Base-by-base conservation (phyloP, 2,888 invertebrate species). In the Epicampocera succincta region DNA sequence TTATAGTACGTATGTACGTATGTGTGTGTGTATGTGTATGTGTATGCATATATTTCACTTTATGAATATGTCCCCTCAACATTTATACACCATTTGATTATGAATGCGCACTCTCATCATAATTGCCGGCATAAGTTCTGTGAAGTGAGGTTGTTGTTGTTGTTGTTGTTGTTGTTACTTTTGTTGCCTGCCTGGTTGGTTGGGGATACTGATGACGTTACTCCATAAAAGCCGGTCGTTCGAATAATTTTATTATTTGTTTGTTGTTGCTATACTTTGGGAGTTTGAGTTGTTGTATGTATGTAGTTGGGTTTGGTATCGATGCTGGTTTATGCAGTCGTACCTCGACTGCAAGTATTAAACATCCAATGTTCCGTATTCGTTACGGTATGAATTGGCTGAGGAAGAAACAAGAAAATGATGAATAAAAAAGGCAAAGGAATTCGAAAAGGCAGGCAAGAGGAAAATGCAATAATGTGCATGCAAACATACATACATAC, bases 71-170 rank as follows among this genome's bases (percentile, higher is more conserved):
- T 71, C 63, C 76, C 76, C 71, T 66, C 80, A 48, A 72, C 76
- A 66, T 72, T 73, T 77, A 58, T 81, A 77, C 52, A 69, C 73
- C 81, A 60, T 82, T 71, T 78, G 82, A 78, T 82, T 82, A 78
- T 82, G 78, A 82, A 82, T 78, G 82, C 78, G 66, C 78, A 78
- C 72, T 83, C 83, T 75, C 80, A 75, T 83, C 77, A 80, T 80
- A 84, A 82, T 79, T 83, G 84, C 82, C 85, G 84, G 84, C 84
- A 83, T 77, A 80, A 83, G 78, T 79, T 84, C 84, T 85, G 65
- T 84, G 84, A 85, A 65, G 74, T 74, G n/a, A 33, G 77, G 76
- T 80, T 76, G 48, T 80, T 74, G 33, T 52, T 73, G 33, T 48
- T 65, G 33, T 33, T 65, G 61, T 60, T 65, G 42, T 33, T 72